Evolutionary conservation across 2,113 vertebrate species (phyloP).

Genomic region (Chaenocephalus aceratus): DNA sequence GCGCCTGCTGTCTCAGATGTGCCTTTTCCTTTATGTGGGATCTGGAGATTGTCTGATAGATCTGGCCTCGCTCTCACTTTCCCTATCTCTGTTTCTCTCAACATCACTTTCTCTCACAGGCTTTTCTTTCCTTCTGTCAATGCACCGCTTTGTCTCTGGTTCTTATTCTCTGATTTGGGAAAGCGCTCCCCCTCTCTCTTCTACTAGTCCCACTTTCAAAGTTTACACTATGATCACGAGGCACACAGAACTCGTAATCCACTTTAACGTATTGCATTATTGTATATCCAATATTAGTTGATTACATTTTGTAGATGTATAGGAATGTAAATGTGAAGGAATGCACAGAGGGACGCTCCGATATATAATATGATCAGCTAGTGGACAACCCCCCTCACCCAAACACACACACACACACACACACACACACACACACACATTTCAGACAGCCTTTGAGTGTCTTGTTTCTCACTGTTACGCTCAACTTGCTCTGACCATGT

Average conservation of each 20-base stretch:
- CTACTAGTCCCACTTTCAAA: conserved; percentile 34
- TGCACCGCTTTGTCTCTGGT: conserved; percentile 63
- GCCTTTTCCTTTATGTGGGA: conserved; percentile 65
- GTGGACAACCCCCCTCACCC: not conserved
- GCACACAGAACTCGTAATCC: conserved; percentile 29
- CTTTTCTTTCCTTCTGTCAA: conserved; percentile 47
- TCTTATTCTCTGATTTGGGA: conserved; percentile 39
- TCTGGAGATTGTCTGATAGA: conserved; percentile 73
- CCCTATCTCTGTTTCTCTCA: conserved; percentile 25
- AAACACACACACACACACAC: not conserved
- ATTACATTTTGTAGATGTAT: conserved; percentile 26
- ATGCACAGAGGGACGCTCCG: conserved; percentile 20
- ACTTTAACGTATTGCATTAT: conserved; percentile 48
- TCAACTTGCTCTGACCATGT: conserved; percentile 15
- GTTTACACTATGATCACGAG: conserved; percentile 43
- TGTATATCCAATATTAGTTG: conserved; percentile 39
- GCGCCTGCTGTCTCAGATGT: conserved; percentile 72
- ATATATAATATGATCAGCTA: conserved; percentile 23
- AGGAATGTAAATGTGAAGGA: conserved; percentile 45
- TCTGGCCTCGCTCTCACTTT: conserved; percentile 53
- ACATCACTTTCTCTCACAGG: conserved; percentile 38
- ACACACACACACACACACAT: not conserved
- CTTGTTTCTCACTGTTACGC: conserved; percentile 10
- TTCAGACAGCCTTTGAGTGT: not conserved
- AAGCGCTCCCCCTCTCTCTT: not conserved